Conservation (phyloP, 2,797 vertebrate species). For the Onychomys leucogaster region DNA sequence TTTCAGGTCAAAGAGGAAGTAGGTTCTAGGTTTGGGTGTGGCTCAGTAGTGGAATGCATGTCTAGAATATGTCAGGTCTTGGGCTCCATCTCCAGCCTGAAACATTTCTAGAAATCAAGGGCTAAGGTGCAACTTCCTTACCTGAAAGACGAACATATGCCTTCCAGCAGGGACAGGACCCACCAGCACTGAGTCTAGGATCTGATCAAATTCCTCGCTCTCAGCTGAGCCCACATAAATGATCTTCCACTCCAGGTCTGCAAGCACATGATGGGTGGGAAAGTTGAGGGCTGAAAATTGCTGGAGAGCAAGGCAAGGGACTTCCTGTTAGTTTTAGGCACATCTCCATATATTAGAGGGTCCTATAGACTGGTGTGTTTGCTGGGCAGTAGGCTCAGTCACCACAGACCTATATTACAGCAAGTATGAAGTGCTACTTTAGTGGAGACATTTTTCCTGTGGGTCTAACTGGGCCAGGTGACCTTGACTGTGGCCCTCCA, state of each 20-base stretch:
- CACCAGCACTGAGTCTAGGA: conserved; percentile 94
- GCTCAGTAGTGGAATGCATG: background rate
- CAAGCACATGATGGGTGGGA: background rate
- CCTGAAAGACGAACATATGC: conserved; percentile 96
- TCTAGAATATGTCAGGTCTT: background rate
- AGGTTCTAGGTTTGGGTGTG: background rate
- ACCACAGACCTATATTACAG: background rate
- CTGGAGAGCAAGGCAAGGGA: background rate
- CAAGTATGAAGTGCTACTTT: background rate
- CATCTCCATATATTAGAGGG: background rate
- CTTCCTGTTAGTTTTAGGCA: background rate
- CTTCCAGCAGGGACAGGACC: conserved; percentile 95
- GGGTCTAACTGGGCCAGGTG: background rate
- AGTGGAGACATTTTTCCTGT: background rate
- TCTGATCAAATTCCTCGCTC: conserved; percentile 94
- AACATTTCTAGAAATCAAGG: background rate
- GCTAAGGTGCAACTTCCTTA: conserved; percentile 78
- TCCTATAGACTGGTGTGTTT: no score
- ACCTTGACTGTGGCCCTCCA: conserved; percentile 54
- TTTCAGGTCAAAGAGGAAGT: background rate
- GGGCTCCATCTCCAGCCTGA: background rate
- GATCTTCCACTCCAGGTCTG: conserved; percentile 96
- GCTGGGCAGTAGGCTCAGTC: background rate
- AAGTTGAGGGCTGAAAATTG: background rate
- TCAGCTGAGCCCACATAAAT: conserved; percentile 96